Evolutionary conservation across 2,888 invertebrate genomes (phyloP), one percentile per base, ranked within the genome.

Genomic region (Caenorhabditis macrosperma): DNA sequence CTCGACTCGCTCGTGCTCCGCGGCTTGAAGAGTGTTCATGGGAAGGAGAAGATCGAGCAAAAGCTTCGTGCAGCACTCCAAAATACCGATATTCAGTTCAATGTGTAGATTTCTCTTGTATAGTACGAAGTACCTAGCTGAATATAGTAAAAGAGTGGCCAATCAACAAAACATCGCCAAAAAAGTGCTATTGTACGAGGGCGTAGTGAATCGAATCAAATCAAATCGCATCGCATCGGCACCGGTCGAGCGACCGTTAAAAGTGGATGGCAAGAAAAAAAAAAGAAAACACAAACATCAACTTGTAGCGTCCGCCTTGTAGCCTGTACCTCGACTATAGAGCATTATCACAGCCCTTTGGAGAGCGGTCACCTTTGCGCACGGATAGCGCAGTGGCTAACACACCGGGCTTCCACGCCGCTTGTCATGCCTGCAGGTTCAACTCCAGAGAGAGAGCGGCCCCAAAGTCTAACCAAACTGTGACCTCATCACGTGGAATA

Each of bases 21-120:
- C 17, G 80, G 87, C 57, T 55, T 87, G 61, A 83, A 72, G 24
- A 60, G 81, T 48, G 87, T 87, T 4, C 82, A 86, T 50, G 83
- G 85, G 0, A 82, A 82, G 44, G 83, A 86, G 15, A 80, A 84
- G 48, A 61, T 82, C 3, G 50, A 81, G 22, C 46, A 81, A 17
- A 77, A 83, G 48, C 71, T 87, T 30, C 74, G 74, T 38, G 66
- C 57, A 24, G 83, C 81, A 1, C 76, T 87, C 5, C 85, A 85
- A n/a, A 75, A 81, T 5, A 85, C 87, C 41, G 81, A 87, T 3
- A 79, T 87, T 41, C 50, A 77, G 35, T 57, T 72, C 38, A 17
- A 72, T 35, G 5, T 63, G 26, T 72, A 72, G 10, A 46, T 35
- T 50, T 3, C 0, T 38, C 3, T 48, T 52, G 7, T 38, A 2